These are phyloP conservation scores for Drosophila serrata DNA, from an alignment of 1,140 invertebrate genomes.

Conservation along the genomic window DNA sequence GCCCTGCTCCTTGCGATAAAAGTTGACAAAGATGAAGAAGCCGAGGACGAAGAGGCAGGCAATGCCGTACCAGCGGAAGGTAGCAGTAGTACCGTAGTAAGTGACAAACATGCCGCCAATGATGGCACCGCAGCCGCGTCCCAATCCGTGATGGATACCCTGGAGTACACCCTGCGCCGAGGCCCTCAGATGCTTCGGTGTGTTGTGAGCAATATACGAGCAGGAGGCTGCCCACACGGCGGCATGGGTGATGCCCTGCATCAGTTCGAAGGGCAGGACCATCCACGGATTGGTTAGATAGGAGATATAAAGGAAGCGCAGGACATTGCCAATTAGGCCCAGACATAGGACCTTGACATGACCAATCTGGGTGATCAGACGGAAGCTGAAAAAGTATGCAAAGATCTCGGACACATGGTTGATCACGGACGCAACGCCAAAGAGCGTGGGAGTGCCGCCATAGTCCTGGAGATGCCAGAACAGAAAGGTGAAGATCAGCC, in stretches of 20 bases:
- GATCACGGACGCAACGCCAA: conserved; percentile 98
- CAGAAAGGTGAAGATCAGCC: conserved; percentile 99
- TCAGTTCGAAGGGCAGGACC: conserved; percentile 99
- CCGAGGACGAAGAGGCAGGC: conserved; percentile 93
- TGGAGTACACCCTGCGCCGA: conserved; percentile 98
- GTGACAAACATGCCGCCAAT: conserved; percentile 93
- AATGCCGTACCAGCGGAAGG: conserved; percentile 96
- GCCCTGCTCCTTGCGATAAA: conserved; percentile 92
- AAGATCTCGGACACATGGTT: conserved; percentile 99
- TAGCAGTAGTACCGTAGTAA: conserved; percentile 93
- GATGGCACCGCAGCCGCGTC: conserved; percentile 97
- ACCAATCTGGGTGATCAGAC: conserved; percentile 96
- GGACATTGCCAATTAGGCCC: conserved; percentile 96
- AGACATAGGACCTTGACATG: conserved; percentile 98
- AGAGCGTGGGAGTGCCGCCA: conserved; percentile 98
- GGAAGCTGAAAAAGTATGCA: conserved; percentile 99
- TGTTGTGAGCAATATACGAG: conserved; percentile 98
- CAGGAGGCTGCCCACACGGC: conserved; percentile 99
- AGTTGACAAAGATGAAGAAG: conserved; percentile 95
- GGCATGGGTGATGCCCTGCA: conserved; percentile 99
- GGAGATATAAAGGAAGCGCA: conserved; percentile 98
- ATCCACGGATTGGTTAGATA: conserved; percentile 98
- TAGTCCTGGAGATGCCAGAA: conserved; percentile 99
- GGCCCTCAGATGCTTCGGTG: conserved; percentile 93
- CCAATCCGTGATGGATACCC: conserved; percentile 97